Evolutionary conservation across 2,888 invertebrate genomes (phyloP).

Genomic region (Drosophila sordidula): DNA sequence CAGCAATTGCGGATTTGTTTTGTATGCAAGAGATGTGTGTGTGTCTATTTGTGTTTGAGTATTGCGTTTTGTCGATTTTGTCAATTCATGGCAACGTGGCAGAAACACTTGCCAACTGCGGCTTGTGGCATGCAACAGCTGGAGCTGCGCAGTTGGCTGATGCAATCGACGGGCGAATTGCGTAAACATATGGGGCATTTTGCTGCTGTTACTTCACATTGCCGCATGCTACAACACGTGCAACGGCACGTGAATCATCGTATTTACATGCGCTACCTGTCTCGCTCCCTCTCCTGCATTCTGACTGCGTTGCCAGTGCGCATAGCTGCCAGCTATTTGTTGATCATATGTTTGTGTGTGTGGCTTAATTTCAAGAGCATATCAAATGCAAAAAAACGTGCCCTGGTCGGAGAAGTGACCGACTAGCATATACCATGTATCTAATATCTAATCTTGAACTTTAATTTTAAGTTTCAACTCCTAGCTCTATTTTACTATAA

Average conservation of each 20-base stretch:
- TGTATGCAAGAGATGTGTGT: conserved; percentile 16
- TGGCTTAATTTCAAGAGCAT: not conserved
- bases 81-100: conserved; percentile 63
- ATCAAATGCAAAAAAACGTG: not conserved
- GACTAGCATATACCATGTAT: not conserved
- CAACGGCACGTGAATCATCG: conserved; percentile 30
- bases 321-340: conserved; percentile 7
- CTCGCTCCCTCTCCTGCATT: not conserved
- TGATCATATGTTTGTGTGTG: not conserved
- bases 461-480: no score
- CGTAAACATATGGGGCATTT: conserved; percentile 23
- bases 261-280: conserved; percentile 14
- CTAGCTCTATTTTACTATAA: no score
- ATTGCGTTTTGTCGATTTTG: conserved; percentile 7
- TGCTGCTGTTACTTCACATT: conserved; percentile 3
- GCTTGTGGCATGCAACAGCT: conserved; percentile 69
- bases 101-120: conserved; percentile 26
- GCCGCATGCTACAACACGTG: conserved; percentile 47
- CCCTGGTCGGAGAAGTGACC: not conserved
- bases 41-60: conserved; percentile 17
- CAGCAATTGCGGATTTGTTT: conserved; percentile 32
- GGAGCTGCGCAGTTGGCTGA: conserved; percentile 64
- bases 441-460: no score
- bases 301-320: not conserved
- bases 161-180: conserved; percentile 61